A percentile compares a stretch with the other conserved stretches of the same genome.
Conservation (phyloP, 1,140 invertebrate species). For the Hypothenemus hampei region DNA sequence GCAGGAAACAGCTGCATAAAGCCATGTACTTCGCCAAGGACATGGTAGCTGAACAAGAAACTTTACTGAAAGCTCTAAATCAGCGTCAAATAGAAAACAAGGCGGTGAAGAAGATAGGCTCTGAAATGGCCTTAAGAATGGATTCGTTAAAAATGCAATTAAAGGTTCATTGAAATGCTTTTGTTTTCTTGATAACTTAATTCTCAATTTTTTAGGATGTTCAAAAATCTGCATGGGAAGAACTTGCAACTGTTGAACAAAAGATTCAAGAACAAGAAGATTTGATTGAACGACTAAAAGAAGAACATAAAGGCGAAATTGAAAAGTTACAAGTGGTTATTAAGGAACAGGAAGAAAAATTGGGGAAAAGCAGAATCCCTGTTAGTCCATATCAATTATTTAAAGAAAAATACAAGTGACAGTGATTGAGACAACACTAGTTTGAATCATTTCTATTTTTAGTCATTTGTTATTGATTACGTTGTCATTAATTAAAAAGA, state of each 20-base stretch:
- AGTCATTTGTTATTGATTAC: too few species aligned
- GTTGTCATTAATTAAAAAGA: too few species aligned
- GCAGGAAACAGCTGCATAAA: conserved; percentile 53
- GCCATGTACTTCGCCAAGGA: conserved; percentile 53
- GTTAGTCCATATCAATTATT: conserved; percentile 37
- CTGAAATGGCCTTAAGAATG: conserved; percentile 50
- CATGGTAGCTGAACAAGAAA: conserved; percentile 53
- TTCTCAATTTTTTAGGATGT: conserved; percentile 47
- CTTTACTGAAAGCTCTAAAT: conserved; percentile 46
- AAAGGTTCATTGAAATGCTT: conserved; percentile 49
- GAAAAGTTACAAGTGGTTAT: conserved; percentile 48
- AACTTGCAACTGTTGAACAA: conserved; percentile 50
- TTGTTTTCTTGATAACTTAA: conserved; percentile 1
- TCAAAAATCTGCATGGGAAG: conserved; percentile 50
- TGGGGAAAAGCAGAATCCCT: conserved; percentile 23
- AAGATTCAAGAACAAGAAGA: conserved; percentile 50
- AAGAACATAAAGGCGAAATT: conserved; percentile 50
- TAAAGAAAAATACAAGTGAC: conserved; percentile 38
- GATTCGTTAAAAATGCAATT: conserved; percentile 50
- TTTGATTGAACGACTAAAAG: conserved; percentile 48
- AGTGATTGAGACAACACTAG: too few species aligned
- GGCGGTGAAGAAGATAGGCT: conserved; percentile 49
- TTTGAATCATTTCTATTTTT: too few species aligned
- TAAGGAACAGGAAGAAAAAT: conserved; percentile 51
- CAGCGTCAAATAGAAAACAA: conserved; percentile 51